Evolutionary conservation across 92 coral and sea anemone genomes (phyloP), one percentile per base, ranked within the genome.

Genomic region (Palythoa caribaeorum): DNA sequence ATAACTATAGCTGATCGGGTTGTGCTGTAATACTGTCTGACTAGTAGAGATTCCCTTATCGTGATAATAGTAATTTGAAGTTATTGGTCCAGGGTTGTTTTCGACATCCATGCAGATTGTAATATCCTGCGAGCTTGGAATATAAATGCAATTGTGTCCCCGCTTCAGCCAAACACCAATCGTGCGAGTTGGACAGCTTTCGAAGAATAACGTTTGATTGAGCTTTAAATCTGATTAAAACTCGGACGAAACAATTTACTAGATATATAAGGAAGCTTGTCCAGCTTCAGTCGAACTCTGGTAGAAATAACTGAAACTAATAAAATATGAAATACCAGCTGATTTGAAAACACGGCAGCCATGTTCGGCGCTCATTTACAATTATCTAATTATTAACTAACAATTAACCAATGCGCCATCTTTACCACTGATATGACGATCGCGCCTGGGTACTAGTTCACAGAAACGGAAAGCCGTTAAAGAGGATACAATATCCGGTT

Each of bases 31-130:
- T 28, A 66, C 72, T 66, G 39, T 66, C 72, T 66, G 38, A 38
- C 72, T 66, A 13, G 72, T 66, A 66, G 72, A 28, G 21, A 70
- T 13, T 70, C 44, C 40, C 21, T 47, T 35, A 37, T 70, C 15
- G n/a, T 66, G 19, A 19, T 28, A 66, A 21, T 3, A 19, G 39
- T 12, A 9, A 5, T 66, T 66, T 19, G 35, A 19, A 66, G 72
- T 66, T 7, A 21, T 40, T 15, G 78, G 87, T 19, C 87, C 77
- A 14, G 87, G 78, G 13, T 83, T 83, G 38, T 16, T 48, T 66
- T 83, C 77, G 60, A 83, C 44, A 47, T 83, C 87, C 87, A 66
- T 83, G 38, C 50, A 52, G 59, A 50, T 70, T 20, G 78, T 84
- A 69, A 83, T 62, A 39, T 83, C 87, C 28, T 16, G 35, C 15